Base-by-base conservation (phyloP, 2,888 invertebrate species). In the Proisotoma minuta region DNA sequence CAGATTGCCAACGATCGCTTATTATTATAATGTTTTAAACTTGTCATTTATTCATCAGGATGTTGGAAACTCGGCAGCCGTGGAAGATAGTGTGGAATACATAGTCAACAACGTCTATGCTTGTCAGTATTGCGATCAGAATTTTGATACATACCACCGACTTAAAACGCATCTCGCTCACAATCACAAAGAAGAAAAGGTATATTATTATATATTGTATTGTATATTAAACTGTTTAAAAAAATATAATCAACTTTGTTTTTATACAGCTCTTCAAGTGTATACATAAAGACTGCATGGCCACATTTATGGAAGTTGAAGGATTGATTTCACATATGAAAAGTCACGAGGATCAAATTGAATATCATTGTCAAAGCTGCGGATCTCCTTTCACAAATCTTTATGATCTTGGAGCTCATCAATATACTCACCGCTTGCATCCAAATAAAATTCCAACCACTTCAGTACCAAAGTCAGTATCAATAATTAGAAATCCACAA, bases 341-440 rank as follows among this genome's bases (percentile, higher is more conserved):
- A 68, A 74, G 74, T 3, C 81, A 82, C 69, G 76, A 77, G 66
- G 76, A 75, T 63, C 85, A 85, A 73, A 78, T 82, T 69, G 78
- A 80, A 34, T 87, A 85, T 74, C 77, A 80, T 40, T 87, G 87
- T 74, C 84, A 86, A 75, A 78, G 83, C 59, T 87, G 87, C n/a
- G n/a, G n/a, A n/a, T n/a, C n/a, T 74, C 80, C 78, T 50, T 85
- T 84, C 75, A 77, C 76, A 52, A 81, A 82, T 1, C 77, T 87
- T 48, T 81, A 82, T 63, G 84, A 83, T 53, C 80, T 86, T 28
- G 84, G 85, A 1, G 76, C 79, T 3, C 87, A 87, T 75, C 84
- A 85, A 75, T 82, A 84, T 70, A 79, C 80, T 28, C 85, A 86
- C 74, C 78, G 77, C 53, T 77, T 66, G 75, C 72, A 74, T 78